Base-by-base conservation (phyloP, 1,140 invertebrate species). In the Drosophila erecta region DNA sequence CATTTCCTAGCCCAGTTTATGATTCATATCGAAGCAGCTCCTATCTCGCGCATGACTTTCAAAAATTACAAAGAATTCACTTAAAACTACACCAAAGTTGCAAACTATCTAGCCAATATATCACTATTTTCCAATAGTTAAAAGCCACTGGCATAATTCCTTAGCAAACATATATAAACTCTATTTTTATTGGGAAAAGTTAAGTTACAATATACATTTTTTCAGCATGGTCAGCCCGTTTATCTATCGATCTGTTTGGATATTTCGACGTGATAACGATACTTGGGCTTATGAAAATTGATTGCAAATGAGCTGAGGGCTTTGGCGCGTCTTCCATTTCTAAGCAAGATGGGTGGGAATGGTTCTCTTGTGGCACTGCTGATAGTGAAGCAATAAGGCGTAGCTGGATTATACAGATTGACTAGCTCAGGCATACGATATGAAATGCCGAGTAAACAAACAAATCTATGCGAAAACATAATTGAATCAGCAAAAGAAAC, bases 221-320 rank as follows among this genome's bases (percentile, higher is more conserved):
- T 64, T 64, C n/a, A 11, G 11, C 27, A 40, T 43, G 27, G 1
- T 4, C 24, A 11, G n/a, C 20, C 17, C 37, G 38, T 57, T 49
- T 70, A 70, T 49, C 66, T 69, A 67, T 55, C 35, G 62, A 70
- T 70, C 64, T 27, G 47, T 17, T 70, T 47, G 49, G 50, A 55
- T 38, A 33, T 56, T 47, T 43, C 2, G n/a, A 8, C 20, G 27
- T 20, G 64, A 65, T 67, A 65, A 65, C 38, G 22, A 24, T 67
- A 54, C 41, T 55, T 55, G 41, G 47, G 43, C 41, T 67, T 67
- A 76, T 76, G 40, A 76, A 58, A 76, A 76, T 55, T 76, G 54
- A 76, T 76, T 67, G 73, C 46, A 67, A 54, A 67, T 54, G 22
- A 54, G 40, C 56, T 14, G 40, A 17, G n/a, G 51, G 12, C 35